Evolutionary conservation across 2,797 vertebrate species (phyloP).

Genomic region (Phoeniculus purpureus): DNA sequence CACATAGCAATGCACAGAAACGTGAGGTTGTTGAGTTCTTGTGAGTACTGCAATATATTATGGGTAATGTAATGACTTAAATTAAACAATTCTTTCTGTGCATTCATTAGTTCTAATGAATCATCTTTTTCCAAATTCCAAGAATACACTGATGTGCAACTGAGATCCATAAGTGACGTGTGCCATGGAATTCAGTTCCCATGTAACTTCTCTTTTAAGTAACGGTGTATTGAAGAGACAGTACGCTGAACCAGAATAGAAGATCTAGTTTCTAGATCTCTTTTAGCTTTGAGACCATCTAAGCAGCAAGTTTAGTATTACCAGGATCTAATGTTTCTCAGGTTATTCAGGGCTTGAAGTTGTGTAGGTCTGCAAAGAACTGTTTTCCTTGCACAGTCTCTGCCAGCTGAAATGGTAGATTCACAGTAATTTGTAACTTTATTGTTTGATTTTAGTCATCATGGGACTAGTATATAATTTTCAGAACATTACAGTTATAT

Average conservation of each 20-base stretch:
- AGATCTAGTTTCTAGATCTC: neutral
- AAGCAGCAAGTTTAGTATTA: neutral
- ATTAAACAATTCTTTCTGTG: constrained; percentile 44
- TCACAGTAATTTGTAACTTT: neutral
- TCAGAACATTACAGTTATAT: neutral
- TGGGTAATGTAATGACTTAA: constrained; percentile 29
- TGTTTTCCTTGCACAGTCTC: neutral
- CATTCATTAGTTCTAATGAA: constrained; percentile 22
- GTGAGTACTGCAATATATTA: constrained; percentile 29
- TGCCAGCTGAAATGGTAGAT: neutral
- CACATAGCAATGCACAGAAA: constrained; percentile 44
- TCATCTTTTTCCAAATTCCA: constrained; percentile 19
- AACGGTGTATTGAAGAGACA: neutral
- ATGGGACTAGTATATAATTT: neutral
- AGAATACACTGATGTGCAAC: neutral
- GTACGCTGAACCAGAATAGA: neutral
- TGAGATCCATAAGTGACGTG: neutral
- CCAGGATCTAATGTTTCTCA: neutral
- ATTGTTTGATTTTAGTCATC: neutral
- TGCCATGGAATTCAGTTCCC: neutral
- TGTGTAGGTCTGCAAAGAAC: neutral
- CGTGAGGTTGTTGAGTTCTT: neutral
- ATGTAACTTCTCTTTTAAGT: neutral
- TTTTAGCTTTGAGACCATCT: neutral
- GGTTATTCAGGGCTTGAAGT: neutral